Percentiles rank a stretch among this genome's conserved stretches.
These are phyloP conservation scores for Microchrysa polita DNA, from an alignment of 2,888 invertebrate genomes.

Conservation along the genomic window DNA sequence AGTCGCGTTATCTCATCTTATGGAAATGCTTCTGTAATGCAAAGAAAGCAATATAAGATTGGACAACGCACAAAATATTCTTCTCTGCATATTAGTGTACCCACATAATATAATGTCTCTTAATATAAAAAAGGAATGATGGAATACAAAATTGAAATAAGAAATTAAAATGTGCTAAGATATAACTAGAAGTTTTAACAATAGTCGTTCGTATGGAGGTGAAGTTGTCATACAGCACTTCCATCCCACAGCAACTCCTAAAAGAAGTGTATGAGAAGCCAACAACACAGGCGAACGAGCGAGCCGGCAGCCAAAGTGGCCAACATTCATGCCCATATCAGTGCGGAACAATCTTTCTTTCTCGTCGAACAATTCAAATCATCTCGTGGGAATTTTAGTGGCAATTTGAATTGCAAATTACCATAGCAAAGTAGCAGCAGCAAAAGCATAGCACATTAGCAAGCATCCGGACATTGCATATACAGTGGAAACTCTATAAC, in stretches of 20 bases:
- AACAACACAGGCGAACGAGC: too few relatives aligned
- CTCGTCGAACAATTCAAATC: conserved; percentile 49
- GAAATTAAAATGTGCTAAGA: conserved; percentile 36
- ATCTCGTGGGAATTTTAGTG: conserved; percentile 49
- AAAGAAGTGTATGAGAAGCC: too few relatives aligned
- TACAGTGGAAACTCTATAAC: too few relatives aligned
- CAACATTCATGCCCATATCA: conserved; percentile 41
- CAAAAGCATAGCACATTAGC: too few relatives aligned
- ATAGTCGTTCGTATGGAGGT: conserved; percentile 39
- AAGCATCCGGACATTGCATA: conserved; percentile 8
- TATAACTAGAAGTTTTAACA: conserved; percentile 27
- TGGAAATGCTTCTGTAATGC: background rate
- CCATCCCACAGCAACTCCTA: conserved; percentile 30
- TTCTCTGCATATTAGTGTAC: too few relatives aligned
- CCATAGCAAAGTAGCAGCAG: conserved; percentile 28
- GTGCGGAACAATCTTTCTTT: conserved; percentile 45
- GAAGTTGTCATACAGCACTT: conserved; percentile 45
- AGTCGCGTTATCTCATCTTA: conserved; percentile 9
- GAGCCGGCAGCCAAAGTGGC: conserved; percentile 4
- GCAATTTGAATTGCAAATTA: conserved; percentile 49
- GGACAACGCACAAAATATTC: background rate
- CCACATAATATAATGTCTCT: background rate
- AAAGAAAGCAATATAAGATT: conserved; percentile 11
- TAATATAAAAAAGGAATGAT: conserved; percentile 17
- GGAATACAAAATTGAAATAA: conserved; percentile 26